Evolutionary conservation across 2,888 invertebrate genomes (phyloP), one percentile per base, ranked within the genome.

Genomic region (Drosophila nr. medialis): DNA sequence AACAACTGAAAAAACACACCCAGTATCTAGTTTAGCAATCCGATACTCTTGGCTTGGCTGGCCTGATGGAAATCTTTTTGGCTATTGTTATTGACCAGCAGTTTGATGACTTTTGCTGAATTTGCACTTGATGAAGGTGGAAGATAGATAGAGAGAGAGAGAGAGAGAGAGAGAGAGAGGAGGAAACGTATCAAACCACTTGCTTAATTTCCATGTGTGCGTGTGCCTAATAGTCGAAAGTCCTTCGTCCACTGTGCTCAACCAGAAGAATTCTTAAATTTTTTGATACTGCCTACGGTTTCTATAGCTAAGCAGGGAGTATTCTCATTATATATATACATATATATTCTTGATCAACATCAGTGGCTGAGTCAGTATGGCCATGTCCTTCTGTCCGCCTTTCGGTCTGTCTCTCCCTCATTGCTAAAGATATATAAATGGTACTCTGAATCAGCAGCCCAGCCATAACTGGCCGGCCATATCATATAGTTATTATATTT

Each of bases 151-250:
- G 24, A 11, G 24, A 6, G 53, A 24, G 2, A 5, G 21, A 7
- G 10, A 2, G n/a, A 6, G 27, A 38, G 11, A 13, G 34, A 8
- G 13, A 2, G 27, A 40, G 15, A 4, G 2, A 36, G 18, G 27
- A 11, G 11, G 56, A 75, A 61, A 75, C 75, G 55, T 56, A 75
- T 73, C 62, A 74, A 69, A 53, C 49, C 67, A 71, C 63, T 71
- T 71, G 79, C 58, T 64, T 72, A 70, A 80, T 82, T 79, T 82
- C 66, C 64, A 79, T 75, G 36, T 55, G 27, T 38, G 45, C 45
- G 7, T 55, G 83, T 56, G 62, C 62, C 53, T 69, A 75, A 69
- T 64, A 73, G 50, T 58, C 49, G 13, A 60, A 56, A 29, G 27
- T 21, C 56, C 42, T 56, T 30, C 42, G 21, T 15, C 21, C 45